A percentile compares a stretch with the other conserved stretches of the same genome.
Conservation (phyloP, 2,888 invertebrate species). For the Cosmopolites sordidus region DNA sequence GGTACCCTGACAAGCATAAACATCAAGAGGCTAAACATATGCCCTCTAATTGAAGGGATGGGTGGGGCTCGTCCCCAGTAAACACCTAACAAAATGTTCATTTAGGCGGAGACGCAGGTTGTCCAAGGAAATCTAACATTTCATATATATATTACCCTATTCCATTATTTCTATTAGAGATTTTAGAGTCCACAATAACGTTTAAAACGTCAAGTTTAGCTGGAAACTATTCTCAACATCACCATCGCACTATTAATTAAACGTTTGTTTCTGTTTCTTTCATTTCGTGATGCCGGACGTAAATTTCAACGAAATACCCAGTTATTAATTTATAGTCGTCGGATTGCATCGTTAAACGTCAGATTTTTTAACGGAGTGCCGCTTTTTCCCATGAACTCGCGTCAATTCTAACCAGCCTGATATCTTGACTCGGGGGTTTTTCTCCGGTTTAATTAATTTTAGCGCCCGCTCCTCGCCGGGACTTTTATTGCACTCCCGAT, state of each 20-base stretch:
- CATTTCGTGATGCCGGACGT: background rate
- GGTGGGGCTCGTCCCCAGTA: too few species aligned
- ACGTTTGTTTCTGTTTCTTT: background rate
- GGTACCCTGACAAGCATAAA: too few species aligned
- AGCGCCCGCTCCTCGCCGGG: constrained; percentile 20
- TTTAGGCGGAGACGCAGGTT: too few species aligned
- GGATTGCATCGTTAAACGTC: background rate
- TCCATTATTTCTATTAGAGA: too few species aligned
- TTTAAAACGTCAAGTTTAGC: too few species aligned
- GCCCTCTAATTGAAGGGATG: too few species aligned
- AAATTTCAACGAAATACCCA: background rate
- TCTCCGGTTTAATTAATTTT: constrained; percentile 24
- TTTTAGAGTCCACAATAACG: too few species aligned
- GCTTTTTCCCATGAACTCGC: constrained; percentile 20
- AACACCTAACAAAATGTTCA: too few species aligned
- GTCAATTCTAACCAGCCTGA: constrained; percentile 22
- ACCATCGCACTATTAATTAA: background rate
- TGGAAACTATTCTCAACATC: background rate
- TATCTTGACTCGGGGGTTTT: constrained; percentile 23
- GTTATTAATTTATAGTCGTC: background rate
- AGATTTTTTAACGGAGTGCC: constrained; percentile 24
- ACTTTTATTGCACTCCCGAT: constrained; percentile 25
- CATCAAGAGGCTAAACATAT: too few species aligned
- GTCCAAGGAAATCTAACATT: too few species aligned
- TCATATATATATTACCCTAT: too few species aligned